A percentile compares a stretch with the other conserved stretches of the same genome.
Evolutionary conservation across 2,888 invertebrate genomes (phyloP).

Genomic region (Athetis lepigone): DNA sequence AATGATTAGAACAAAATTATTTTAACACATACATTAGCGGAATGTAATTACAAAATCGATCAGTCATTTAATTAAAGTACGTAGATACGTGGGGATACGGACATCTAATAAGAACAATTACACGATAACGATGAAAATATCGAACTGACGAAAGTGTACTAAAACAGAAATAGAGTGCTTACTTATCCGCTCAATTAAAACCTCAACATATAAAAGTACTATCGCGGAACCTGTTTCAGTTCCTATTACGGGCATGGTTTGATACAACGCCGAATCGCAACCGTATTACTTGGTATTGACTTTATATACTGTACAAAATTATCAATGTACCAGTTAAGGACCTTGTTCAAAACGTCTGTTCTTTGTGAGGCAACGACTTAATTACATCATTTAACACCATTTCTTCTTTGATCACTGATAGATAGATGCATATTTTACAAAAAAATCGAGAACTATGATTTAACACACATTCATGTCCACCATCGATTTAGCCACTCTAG

Average conservation of each 20-base stretch:
- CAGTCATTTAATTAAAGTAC: neutral
- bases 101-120: neutral
- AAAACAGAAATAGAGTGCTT: neutral
- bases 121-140: neutral
- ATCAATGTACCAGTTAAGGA: conserved; percentile 10
- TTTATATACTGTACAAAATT: conserved; percentile 36
- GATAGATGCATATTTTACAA: too few relatives aligned
- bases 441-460: too few relatives aligned
- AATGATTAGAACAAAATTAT: conserved; percentile 13
- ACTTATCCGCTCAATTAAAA: neutral
- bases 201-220: neutral
- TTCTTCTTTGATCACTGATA: too few relatives aligned
- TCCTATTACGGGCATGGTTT: conserved; percentile 24
- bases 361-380: neutral
- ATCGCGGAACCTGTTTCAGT: conserved; percentile 31
- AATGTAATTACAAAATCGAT: neutral
- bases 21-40: conserved; percentile 1
- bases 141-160: neutral
- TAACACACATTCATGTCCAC: conserved; percentile 8
- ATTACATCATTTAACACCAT: too few relatives aligned
- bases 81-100: neutral
- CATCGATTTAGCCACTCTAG: conserved; percentile 29
- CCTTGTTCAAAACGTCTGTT: conserved; percentile 24
- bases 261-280: conserved; percentile 22
- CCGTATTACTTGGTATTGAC: conserved; percentile 39